Percentiles rank a stretch among this genome's conserved stretches.
Conservation (phyloP, 2,888 invertebrate genomes). For the Ernsta delagoae region DNA sequence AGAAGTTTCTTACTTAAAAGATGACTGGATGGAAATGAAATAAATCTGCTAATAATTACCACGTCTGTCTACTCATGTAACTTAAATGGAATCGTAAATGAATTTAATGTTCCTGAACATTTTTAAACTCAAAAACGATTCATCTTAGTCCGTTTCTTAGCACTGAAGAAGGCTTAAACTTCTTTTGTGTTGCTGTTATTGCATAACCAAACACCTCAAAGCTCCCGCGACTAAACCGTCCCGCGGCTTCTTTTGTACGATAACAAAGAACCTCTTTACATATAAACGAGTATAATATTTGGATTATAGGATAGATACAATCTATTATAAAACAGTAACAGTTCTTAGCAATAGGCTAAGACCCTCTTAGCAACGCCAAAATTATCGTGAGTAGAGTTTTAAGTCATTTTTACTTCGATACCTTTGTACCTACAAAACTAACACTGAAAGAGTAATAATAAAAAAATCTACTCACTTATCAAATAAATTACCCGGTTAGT, state of each 20-base stretch:
- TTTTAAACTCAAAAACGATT: neutral
- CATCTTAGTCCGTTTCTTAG: neutral
- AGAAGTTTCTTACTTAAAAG: too few relatives aligned
- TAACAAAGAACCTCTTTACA: slow-evolving; percentile 4
- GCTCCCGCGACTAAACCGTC: neutral
- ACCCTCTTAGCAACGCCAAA: neutral
- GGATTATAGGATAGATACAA: neutral
- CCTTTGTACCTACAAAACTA: too few relatives aligned
- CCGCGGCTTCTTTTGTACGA: slow-evolving; percentile 6
- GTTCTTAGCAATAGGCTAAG: neutral
- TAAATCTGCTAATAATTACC: too few relatives aligned
- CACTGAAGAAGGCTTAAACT: neutral
- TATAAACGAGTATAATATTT: neutral
- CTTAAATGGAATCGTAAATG: neutral
- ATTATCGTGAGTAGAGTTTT: neutral
- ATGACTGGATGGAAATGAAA: too few relatives aligned
- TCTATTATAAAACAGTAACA: neutral
- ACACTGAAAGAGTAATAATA: too few relatives aligned
- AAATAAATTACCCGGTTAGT: too few relatives aligned
- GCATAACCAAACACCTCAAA: slow-evolving; percentile 8
- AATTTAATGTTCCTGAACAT: neutral
- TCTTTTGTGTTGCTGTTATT: neutral
- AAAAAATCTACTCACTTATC: too few relatives aligned
- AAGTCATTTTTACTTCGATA: too few relatives aligned
- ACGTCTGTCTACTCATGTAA: too few relatives aligned